phyloP scores from a whole-genome alignment of 30 jellyfish, hydroid and myxozoan species.

The Nemopilema nomurai region DNA sequence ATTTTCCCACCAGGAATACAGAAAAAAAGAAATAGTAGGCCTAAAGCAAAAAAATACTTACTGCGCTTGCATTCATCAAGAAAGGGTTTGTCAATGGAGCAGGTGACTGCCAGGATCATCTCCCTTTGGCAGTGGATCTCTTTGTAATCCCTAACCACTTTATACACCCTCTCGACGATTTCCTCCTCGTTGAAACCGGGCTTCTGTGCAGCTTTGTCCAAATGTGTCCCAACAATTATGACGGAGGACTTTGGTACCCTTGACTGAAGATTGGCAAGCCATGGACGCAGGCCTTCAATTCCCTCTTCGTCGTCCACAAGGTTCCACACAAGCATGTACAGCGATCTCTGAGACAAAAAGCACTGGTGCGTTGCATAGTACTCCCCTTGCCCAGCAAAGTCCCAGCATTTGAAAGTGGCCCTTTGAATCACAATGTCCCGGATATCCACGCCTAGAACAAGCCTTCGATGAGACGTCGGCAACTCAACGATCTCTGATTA shows the following conservation, averaged over 20 bases:
- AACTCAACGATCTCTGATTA: no score
- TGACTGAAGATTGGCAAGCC: constrained; percentile 85
- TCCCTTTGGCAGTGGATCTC: constrained; percentile 11
- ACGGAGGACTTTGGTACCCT: constrained; percentile 83
- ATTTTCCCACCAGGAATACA: no score
- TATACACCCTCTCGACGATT: constrained; percentile 10
- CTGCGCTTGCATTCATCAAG: constrained; percentile 28
- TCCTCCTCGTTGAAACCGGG: constrained; percentile 26
- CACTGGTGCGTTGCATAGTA: constrained; percentile 95
- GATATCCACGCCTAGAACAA: constrained; percentile 27
- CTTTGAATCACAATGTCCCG: constrained; percentile 15
- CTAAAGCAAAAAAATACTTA: no score
- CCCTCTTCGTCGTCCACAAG: constrained; percentile 70
- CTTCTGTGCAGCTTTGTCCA: constrained; percentile 55
- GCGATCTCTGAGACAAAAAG: constrained; percentile 84
- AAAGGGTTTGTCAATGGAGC: neutral
- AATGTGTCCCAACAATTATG: constrained; percentile 84
- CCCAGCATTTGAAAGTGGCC: constrained; percentile 89
- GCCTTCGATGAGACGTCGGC: no score
- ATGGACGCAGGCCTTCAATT: constrained; percentile 63
- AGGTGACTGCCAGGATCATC: constrained; percentile 19
- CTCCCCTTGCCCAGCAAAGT: constrained; percentile 97
- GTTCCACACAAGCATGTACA: constrained; percentile 84
- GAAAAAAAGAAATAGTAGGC: no score
- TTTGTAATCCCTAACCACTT: constrained; percentile 4